Evolutionary conservation across 2,113 vertebrate genomes (phyloP).

Genomic region (Chlamydotis undulata): DNA sequence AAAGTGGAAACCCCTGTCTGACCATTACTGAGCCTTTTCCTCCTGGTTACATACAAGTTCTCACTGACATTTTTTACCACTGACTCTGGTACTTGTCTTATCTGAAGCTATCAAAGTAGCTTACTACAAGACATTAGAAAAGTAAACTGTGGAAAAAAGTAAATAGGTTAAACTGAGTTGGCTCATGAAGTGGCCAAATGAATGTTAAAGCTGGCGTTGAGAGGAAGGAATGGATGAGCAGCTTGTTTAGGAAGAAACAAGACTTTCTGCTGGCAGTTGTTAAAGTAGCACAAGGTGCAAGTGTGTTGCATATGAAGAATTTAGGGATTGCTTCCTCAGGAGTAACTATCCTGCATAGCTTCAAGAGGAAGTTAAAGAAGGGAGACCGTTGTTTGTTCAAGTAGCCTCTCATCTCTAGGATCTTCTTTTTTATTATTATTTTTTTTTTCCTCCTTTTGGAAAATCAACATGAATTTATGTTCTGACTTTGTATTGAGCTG

Average conservation of each 20-base stretch:
- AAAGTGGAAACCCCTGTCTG: not conserved
- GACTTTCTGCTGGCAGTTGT: not conserved
- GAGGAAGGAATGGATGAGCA: not conserved
- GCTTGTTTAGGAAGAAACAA: not conserved
- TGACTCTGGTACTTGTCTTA: not conserved
- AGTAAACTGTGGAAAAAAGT: not conserved
- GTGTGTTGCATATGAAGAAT: not conserved
- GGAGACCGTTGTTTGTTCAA: not conserved
- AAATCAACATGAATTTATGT: not conserved
- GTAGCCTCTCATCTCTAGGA: not conserved
- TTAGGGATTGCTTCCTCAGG: not conserved
- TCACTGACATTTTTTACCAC: not conserved
- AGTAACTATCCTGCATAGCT: not conserved
- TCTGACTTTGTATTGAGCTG: not conserved
- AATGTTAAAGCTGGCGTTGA: not conserved
- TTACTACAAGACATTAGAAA: not conserved
- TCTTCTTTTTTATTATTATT: not conserved
- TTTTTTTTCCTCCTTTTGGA: not conserved
- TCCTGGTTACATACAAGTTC: not conserved
- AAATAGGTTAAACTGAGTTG: not conserved
- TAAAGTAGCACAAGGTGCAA: not conserved
- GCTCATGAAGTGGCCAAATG: not conserved
- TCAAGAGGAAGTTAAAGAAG: not conserved
- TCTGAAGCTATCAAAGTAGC: not conserved
- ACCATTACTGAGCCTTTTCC: not conserved